Base-by-base conservation (phyloP, 2,113 vertebrate species). In the Arizona elegans region DNA sequence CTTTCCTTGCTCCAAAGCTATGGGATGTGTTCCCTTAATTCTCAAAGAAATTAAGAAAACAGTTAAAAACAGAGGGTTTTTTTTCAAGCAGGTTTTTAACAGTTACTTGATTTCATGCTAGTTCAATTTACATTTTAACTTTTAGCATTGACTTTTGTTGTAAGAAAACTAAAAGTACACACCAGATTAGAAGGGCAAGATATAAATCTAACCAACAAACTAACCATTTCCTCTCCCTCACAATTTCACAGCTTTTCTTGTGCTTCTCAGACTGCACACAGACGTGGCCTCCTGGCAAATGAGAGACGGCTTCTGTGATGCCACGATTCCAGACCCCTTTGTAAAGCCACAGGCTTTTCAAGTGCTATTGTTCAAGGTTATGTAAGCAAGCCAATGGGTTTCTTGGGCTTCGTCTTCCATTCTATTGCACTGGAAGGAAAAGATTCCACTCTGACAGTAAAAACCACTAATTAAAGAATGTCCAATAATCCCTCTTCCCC, bases 401-500 rank as follows among this genome's bases (percentile, higher is more conserved):
- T 50, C 43, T 88, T 11, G 53, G 88, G 53, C 90, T 93, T 91
- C 65, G 53, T 26, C 94, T 38, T 21, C 2, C 19, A 3, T 95
- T 88, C 62, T 91, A n/a, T 56, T 52, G 17, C 19, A 59, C 86
- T 89, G 50, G 43, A 59, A 93, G 65, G 90, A 89, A 91, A 90
- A 89, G n/a, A 33, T 65, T 29, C 90, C 86, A 2, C 86, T 94
- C 50, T 94, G 21, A 87, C 90, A 93, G 85, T 55, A 93, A 94
- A 62, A 93, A n/a, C 23, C 85, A 87, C 19, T 85, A 4, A 24
- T 90, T 87, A 86, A 17, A 6, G 56, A 50, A 94, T 93, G 90
- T 90, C 92, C 88, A 93, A 93, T 93, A 93, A 93, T 93, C 92
- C 58, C 55, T 90, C 47, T 86, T 86, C 92, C 92, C 88, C 59